phyloP scores from a whole-genome alignment of 2,888 invertebrate species.

The Papilio demoleus region DNA sequence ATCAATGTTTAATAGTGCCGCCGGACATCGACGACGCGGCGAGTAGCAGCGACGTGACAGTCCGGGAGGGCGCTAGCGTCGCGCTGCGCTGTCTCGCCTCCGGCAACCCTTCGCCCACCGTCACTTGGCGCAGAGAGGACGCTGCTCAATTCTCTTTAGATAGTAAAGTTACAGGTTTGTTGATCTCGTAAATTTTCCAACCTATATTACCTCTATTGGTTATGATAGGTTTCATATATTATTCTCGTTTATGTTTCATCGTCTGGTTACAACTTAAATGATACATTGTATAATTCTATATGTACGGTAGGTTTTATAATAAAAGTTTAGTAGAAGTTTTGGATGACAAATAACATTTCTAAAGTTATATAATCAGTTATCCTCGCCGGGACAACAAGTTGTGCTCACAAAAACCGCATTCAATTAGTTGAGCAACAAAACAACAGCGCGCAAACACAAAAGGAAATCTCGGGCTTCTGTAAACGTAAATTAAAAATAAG shows the following conservation, averaged over 20 bases:
- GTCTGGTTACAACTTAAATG: neutral
- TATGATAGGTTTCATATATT: neutral
- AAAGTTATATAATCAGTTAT: constrained; percentile 33
- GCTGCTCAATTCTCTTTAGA: constrained; percentile 83
- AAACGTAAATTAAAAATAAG: constrained; percentile 67
- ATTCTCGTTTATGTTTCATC: neutral
- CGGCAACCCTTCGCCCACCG: constrained; percentile 90
- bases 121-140: constrained; percentile 92
- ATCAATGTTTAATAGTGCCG: constrained; percentile 83
- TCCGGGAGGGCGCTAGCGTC: constrained; percentile 91
- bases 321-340: neutral
- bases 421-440: constrained; percentile 35
- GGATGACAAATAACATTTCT: constrained; percentile 4
- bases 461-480: constrained; percentile 55
- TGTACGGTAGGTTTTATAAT: neutral
- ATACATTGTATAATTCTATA: neutral
- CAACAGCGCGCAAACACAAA: constrained; percentile 56
- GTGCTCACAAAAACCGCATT: constrained; percentile 39
- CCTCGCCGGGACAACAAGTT: constrained; percentile 12
- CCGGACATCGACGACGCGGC: constrained; percentile 90
- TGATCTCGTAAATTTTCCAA: neutral
- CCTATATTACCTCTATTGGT: neutral
- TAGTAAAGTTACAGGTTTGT: constrained; percentile 70
- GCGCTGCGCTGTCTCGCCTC: constrained; percentile 90
- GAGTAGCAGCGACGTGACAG: constrained; percentile 89